Evolutionary conservation across 1,140 invertebrate genomes (phyloP), one percentile per base, ranked within the genome.

Genomic region (Brachionus koreanus): DNA sequence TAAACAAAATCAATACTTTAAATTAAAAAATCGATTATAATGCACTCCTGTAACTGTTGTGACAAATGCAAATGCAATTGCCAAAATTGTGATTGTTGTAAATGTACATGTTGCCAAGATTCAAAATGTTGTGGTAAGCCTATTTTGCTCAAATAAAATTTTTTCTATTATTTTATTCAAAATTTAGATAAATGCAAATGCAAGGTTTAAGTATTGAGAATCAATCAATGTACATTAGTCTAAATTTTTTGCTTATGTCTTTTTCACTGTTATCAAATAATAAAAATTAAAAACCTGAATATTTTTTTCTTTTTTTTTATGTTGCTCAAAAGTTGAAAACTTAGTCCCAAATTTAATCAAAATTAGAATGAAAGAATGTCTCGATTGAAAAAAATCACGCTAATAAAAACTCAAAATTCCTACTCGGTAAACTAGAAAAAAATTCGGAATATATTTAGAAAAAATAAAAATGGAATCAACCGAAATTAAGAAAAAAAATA

Each of bases 61-160:
- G 76, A 79, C 25, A 79, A 79, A 65, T 79, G 76, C 46, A 19
- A 33, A 23, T 79, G 76, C 37, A 65, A 79, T 65, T 79, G 76
- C 33, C 46, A 65, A 25, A 79, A 65, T 10, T 79, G 76, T 25
- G 57, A 57, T 33, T 61, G 57, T 39, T 79, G 76, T 29, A 43
- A 79, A 19, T 79, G 76, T 23, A 37, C 25, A 33, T 79, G 76
- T 42, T 79, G 76, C 13, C 19, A 57, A 19, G 37, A 79, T 13
- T 23, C 23, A 9, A 79, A 79, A 43, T 79, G 76, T 42, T 79
- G 76, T 43, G 76, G 57, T 61, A 39, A 57, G 7, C n/a, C n/a
- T n/a, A n/a, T n/a, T n/a, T n/a, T n/a, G n/a, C n/a, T n/a, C n/a
- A n/a, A n/a, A n/a, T n/a, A n/a, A n/a, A n/a, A n/a, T n/a, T n/a